phyloP scores from a whole-genome alignment of 2,797 vertebrate genomes.

The Setipinna tenuifilis region DNA sequence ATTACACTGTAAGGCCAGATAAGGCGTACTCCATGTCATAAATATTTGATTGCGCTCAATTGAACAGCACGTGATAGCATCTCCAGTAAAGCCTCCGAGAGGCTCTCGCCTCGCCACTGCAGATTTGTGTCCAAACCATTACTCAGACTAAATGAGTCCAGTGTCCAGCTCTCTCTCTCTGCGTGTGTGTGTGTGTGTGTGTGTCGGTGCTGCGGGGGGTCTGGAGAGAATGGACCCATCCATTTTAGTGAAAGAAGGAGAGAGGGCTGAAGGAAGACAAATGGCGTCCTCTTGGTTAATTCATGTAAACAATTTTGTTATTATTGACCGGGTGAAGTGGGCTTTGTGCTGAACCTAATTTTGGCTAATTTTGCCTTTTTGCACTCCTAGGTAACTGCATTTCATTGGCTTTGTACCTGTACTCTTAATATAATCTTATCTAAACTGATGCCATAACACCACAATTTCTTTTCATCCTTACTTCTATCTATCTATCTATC shows the following conservation, averaged over 20 bases:
- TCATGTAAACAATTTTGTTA: background rate
- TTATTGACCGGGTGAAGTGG: background rate
- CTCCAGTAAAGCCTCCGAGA: constrained; percentile 30
- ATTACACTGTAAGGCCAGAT: constrained; percentile 54
- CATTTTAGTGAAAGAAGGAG: background rate
- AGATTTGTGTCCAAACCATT: constrained; percentile 21
- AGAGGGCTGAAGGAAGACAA: background rate
- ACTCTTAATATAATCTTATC: no score
- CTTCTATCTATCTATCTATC: no score
- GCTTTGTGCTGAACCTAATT: background rate
- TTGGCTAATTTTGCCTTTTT: background rate
- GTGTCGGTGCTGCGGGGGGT: background rate
- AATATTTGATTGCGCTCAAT: constrained; percentile 54
- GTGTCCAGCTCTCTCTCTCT: background rate
- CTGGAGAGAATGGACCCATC: background rate
- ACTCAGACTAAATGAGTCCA: background rate
- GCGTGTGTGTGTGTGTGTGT: no score
- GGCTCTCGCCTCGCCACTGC: background rate
- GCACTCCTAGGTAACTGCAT: no score
- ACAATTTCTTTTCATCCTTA: no score
- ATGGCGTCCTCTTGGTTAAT: background rate
- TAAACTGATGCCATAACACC: no score
- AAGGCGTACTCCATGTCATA: constrained; percentile 49
- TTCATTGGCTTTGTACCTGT: no score
- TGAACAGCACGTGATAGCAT: constrained; percentile 46